Conservation (phyloP, 2,888 invertebrate species). For the Saturnia japonica region DNA sequence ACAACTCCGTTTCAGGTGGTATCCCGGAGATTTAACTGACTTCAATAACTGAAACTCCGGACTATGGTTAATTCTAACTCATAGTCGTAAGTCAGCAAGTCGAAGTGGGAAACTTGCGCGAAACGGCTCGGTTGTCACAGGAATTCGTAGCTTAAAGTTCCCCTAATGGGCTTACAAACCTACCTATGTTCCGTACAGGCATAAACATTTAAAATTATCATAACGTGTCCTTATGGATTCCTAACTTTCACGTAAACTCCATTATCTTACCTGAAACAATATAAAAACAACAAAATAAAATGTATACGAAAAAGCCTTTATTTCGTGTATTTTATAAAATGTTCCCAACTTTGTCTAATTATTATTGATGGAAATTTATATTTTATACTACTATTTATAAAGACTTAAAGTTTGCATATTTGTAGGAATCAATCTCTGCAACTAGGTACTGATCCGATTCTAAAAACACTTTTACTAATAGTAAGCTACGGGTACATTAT, state of each 20-base stretch:
- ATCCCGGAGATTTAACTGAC: constrained; percentile 27
- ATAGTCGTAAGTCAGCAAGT: constrained; percentile 34
- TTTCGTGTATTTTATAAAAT: neutral
- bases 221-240: neutral
- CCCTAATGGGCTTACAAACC: constrained; percentile 32
- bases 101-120: constrained; percentile 40
- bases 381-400: no score
- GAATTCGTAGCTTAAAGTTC: constrained; percentile 31
- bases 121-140: constrained; percentile 36
- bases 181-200: constrained; percentile 24
- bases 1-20: constrained; percentile 26
- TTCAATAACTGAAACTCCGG: constrained; percentile 27
- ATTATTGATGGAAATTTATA: neutral
- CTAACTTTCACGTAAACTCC: constrained; percentile 5
- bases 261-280: constrained; percentile 44
- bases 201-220: constrained; percentile 15
- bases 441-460: no score
- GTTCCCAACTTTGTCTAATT: neutral
- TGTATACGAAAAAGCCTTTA: no score
- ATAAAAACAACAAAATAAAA: constrained; percentile 17
- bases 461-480: no score
- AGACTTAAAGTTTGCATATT: no score
- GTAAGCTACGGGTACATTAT: no score
- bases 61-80: constrained; percentile 33
- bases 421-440: no score